A percentile compares a stretch with the other conserved stretches of the same genome.
Evolutionary conservation across 92 coral and sea anemone species (phyloP).

Genomic region (Paramuricea clavata): DNA sequence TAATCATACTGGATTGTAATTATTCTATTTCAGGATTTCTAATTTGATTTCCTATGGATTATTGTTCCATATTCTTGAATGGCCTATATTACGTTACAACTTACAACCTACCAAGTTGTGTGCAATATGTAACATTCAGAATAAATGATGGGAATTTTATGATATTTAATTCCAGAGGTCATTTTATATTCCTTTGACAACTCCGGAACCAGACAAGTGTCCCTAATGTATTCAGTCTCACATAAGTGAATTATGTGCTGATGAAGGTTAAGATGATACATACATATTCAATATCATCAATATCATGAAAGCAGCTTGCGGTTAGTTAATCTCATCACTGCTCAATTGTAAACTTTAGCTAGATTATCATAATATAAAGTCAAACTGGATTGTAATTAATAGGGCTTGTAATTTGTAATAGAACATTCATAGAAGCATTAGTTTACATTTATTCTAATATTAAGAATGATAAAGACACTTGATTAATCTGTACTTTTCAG

Average conservation of each 20-base stretch:
- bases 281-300: neutral
- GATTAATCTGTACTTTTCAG: conserved; percentile 5
- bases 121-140: neutral
- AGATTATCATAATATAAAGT: neutral
- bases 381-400: no score
- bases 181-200: neutral
- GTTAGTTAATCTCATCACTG: neutral
- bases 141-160: neutral
- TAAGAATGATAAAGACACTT: neutral
- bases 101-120: no score
- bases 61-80: neutral
- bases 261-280: neutral
- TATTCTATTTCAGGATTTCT: neutral
- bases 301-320: neutral
- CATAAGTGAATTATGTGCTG: neutral
- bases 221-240: conserved; percentile 12
- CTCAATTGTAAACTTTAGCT: neutral
- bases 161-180: neutral
- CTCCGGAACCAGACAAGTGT: conserved; percentile 36
- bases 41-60: neutral
- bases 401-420: no score
- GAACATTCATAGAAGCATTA: neutral
- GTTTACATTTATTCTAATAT: neutral
- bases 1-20: conserved; percentile 11
- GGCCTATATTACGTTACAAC: neutral